Conservation (phyloP, 2,113 vertebrate genomes). For the Perognathus longimembris region DNA sequence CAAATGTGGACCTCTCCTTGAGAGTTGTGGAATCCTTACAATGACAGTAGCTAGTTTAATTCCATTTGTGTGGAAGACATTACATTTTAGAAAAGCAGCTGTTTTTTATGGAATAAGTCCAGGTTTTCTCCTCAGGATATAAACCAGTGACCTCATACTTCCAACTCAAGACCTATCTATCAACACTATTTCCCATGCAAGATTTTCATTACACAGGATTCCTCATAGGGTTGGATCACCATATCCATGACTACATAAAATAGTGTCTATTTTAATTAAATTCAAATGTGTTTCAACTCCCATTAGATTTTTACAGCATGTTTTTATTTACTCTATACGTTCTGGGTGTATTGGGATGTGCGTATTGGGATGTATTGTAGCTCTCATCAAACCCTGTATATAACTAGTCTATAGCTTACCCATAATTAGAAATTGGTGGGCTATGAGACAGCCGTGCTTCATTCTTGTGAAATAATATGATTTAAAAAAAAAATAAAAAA, state of each 20-base stretch:
- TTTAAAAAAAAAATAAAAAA: background rate
- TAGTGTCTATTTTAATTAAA: constrained; percentile 79
- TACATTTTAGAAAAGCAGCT: constrained; percentile 83
- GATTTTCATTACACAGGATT: constrained; percentile 75
- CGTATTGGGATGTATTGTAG: constrained; percentile 72
- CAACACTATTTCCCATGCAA: constrained; percentile 81
- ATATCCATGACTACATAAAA: constrained; percentile 71
- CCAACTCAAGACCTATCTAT: constrained; percentile 83
- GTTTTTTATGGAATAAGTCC: constrained; percentile 82
- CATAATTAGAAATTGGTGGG: background rate
- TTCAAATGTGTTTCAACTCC: constrained; percentile 71
- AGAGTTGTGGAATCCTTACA: constrained; percentile 72
- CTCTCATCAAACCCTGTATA: constrained; percentile 4
- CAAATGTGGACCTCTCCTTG: constrained; percentile 51
- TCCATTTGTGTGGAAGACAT: constrained; percentile 78
- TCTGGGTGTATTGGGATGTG: constrained; percentile 60
- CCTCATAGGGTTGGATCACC: constrained; percentile 74
- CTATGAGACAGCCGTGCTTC: constrained; percentile 9
- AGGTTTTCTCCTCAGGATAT: constrained; percentile 81
- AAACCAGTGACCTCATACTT: constrained; percentile 84
- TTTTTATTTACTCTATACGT: constrained; percentile 59
- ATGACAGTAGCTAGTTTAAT: constrained; percentile 76
- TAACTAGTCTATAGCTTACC: background rate
- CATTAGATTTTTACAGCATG: constrained; percentile 67
- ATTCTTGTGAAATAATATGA: constrained; percentile 4